These are phyloP conservation scores for Miniopterus natalensis DNA, from an alignment of 2,113 vertebrate genomes.

Conservation along the genomic window DNA sequence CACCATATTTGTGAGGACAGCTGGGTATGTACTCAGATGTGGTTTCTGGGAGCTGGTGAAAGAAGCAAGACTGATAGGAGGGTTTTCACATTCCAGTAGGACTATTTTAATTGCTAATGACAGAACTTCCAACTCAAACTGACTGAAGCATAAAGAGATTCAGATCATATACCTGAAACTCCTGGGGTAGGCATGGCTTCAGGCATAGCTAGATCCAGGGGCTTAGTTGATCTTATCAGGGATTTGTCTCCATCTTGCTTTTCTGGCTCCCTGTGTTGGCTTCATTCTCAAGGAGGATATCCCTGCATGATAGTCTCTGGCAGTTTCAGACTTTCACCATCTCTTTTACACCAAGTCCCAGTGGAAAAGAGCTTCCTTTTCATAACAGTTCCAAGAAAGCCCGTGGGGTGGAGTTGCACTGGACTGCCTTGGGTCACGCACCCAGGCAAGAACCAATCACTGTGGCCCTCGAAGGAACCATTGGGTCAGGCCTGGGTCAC, in stretches of 20 bases:
- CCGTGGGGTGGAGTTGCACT: not conserved
- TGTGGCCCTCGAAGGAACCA: not conserved
- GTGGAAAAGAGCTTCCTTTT: not conserved
- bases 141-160: not conserved
- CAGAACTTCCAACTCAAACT: not conserved
- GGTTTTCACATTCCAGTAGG: not conserved
- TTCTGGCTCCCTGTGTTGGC: not conserved
- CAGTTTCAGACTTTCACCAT: not conserved
- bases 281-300: not conserved
- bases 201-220: conserved; percentile 14
- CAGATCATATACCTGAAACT: not conserved
- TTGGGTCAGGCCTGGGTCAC: not conserved
- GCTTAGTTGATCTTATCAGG: not conserved
- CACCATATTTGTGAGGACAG: not conserved
- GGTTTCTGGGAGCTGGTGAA: not conserved
- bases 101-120: not conserved
- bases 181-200: not conserved
- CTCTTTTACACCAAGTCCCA: not conserved
- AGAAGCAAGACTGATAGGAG: not conserved
- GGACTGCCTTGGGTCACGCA: not conserved
- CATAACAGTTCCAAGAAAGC: not conserved
- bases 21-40: not conserved
- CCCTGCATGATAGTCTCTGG: not conserved
- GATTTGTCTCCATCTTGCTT: not conserved
- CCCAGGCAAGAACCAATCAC: not conserved